Conservation (phyloP, 2,888 invertebrate species). For the Oconnorella tubifera region DNA sequence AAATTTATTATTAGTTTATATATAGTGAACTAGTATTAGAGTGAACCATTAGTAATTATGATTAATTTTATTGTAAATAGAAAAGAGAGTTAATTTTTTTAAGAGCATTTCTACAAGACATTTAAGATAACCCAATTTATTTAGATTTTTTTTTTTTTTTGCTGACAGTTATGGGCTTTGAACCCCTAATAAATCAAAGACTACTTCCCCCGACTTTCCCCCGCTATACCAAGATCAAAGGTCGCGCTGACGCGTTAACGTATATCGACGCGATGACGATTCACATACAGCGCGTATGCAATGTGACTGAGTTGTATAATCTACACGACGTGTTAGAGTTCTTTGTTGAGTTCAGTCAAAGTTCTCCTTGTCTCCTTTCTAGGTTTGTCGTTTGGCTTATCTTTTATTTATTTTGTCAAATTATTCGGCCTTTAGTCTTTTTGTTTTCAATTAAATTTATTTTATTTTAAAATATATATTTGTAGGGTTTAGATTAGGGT, state of each 20-base stretch:
- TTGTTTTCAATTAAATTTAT: neutral
- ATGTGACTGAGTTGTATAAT: conserved; percentile 43
- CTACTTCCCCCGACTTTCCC: conserved; percentile 97
- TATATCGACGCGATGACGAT: conserved; percentile 80
- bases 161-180: conserved; percentile 78
- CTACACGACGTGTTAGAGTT: conserved; percentile 67
- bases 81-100: too few relatives aligned
- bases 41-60: too few relatives aligned
- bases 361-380: conserved; percentile 83
- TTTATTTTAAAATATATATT: too few relatives aligned
- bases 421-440: neutral
- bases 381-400: conserved; percentile 55
- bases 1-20: too few relatives aligned
- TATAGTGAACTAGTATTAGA: too few relatives aligned
- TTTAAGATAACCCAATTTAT: too few relatives aligned
- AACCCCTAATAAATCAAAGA: conserved; percentile 91
- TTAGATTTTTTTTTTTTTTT: too few relatives aligned
- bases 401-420: neutral
- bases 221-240: conserved; percentile 79
- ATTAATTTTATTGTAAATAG: too few relatives aligned
- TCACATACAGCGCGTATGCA: conserved; percentile 57
- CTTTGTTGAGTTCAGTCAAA: conserved; percentile 86
- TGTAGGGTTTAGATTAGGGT: too few relatives aligned
- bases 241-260: conserved; percentile 68
- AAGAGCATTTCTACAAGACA: too few relatives aligned